These are phyloP conservation scores for Telmatochromis sp. DNA, from an alignment of 2,113 vertebrate genomes.

Conservation along the genomic window DNA sequence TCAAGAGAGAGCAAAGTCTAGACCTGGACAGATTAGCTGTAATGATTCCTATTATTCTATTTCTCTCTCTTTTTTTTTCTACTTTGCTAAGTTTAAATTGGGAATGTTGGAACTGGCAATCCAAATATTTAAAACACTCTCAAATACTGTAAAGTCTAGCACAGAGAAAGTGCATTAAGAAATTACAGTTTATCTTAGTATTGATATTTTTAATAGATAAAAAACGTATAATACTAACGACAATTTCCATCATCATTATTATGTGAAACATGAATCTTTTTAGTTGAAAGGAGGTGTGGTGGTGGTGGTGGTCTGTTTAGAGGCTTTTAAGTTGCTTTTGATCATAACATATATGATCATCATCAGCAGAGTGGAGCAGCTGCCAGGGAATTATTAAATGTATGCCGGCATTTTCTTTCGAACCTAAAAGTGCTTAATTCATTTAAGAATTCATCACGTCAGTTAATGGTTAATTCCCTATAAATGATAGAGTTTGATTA, in stretches of 20 bases:
- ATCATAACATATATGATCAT: not conserved
- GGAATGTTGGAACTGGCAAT: not conserved
- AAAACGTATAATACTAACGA: not conserved
- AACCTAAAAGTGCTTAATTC: not conserved
- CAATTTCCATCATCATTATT: not conserved
- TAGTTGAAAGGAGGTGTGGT: not conserved
- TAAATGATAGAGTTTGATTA: not conserved
- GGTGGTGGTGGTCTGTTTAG: not conserved
- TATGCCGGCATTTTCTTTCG: not conserved
- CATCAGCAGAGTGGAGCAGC: not conserved
- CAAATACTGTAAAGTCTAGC: not conserved
- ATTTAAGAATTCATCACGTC: not conserved
- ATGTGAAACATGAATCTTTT: not conserved
- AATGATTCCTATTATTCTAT: conserved; percentile 22
- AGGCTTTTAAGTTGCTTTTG: not conserved
- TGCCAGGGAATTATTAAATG: not conserved
- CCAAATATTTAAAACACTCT: conserved; percentile 32
- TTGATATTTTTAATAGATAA: not conserved
- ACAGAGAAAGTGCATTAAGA: not conserved
- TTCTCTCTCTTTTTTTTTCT: not conserved
- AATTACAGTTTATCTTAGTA: not conserved
- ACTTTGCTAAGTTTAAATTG: not conserved
- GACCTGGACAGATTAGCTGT: conserved; percentile 38
- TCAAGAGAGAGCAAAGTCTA: conserved; percentile 38
- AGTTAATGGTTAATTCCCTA: not conserved